Evolutionary conservation across 2,797 vertebrate species (phyloP).

Genomic region (Sandelia bainsii): DNA sequence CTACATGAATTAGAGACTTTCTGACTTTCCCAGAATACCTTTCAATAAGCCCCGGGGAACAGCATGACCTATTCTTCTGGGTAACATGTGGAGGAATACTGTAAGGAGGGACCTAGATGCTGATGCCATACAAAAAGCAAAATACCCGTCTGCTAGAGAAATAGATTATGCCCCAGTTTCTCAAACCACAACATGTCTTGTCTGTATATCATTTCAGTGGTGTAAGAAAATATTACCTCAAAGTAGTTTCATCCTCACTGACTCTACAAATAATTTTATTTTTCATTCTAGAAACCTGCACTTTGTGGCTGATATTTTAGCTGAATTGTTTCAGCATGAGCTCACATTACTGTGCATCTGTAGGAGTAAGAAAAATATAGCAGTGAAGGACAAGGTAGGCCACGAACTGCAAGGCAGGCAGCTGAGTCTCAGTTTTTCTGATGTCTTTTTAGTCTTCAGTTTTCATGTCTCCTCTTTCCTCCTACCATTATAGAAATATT

Average conservation of each 20-base stretch:
- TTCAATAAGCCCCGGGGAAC: constrained; percentile 15
- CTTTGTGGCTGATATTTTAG: background rate
- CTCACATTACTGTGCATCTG: background rate
- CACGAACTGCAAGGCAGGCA: background rate
- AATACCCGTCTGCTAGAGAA: background rate
- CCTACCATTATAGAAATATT: constrained; percentile 11
- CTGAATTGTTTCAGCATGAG: background rate
- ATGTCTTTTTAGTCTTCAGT: background rate
- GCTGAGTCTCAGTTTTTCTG: background rate
- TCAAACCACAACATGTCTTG: background rate
- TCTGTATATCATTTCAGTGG: background rate
- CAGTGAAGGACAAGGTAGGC: background rate
- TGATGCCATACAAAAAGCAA: background rate
- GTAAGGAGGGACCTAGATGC: background rate
- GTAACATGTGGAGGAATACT: background rate
- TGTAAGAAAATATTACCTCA: background rate
- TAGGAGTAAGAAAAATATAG: background rate
- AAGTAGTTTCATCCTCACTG: background rate
- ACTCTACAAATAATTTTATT: background rate
- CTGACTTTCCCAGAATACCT: constrained; percentile 19
- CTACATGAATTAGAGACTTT: constrained; percentile 22
- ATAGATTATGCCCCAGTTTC: background rate
- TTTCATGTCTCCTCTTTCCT: constrained; percentile 6
- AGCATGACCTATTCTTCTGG: background rate
- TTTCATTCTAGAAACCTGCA: background rate